Evolutionary conservation across 1,140 invertebrate species (phyloP), one percentile per base, ranked within the genome.

Genomic region (Drosophila mauritiana): DNA sequence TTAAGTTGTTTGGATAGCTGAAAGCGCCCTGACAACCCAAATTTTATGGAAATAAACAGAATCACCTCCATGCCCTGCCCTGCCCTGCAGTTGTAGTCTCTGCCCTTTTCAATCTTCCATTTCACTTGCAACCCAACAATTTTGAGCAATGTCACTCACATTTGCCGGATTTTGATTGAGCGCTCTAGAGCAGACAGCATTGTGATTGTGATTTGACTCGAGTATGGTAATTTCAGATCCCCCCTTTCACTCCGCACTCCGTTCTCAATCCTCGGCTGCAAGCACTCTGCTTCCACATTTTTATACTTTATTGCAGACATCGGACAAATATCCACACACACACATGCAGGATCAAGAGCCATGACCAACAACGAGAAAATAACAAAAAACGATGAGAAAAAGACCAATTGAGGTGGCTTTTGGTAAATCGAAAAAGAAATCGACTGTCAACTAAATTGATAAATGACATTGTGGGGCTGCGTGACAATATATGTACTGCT

Each of bases 361-460:
- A 59, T 58, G 73, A 76, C 67, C 69, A 73, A 45, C 67, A 31
- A 72, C 78, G 43, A 59, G 39, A 17, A 46, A 46, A 51, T 39
- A 49, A 37, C 56, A 37, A 36, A 57, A 57, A 53, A 40, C 22
- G 56, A 64, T 61, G 51, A 61, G 58, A 73, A 65, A 82, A 89
- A 77, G 56, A 78, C 61, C 76, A 80, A 84, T 89, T 88, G 75
- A 82, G 78, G 76, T 84, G 76, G 78, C 69, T 78, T 72, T 84
- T 80, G 73, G 58, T 51, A 78, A 88, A 83, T 88, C 75, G 84
- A 90, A 84, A 70, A 85, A 91, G 88, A 89, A 91, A 91, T 91
- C 80, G 89, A 91, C 83, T 91, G 88, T 89, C 88, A 91, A 82
- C 78, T 84, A 91, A 91, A 89, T 91, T 91, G 89, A 91, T 91